Conservation (phyloP, 2,888 invertebrate species). For the Cephus rjabovi region DNA sequence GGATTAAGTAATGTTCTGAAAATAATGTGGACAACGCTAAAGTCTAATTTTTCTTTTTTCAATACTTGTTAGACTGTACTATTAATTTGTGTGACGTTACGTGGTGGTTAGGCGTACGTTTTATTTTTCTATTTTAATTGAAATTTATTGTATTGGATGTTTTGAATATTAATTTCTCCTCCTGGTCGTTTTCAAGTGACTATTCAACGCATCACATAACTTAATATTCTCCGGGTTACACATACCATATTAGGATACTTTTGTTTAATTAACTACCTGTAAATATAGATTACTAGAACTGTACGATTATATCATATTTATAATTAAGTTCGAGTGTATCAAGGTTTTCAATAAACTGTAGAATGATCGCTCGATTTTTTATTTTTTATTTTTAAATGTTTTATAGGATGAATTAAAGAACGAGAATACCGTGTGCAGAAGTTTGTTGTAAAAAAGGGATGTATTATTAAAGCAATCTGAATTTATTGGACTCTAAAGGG, state of each 20-base stretch:
- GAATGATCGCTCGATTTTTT: slow-evolving; percentile 5
- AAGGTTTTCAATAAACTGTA: slow-evolving; percentile 58
- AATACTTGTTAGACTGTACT: not conserved
- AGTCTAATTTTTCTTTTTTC: not conserved
- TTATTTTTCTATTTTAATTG: not conserved
- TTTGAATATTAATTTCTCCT: slow-evolving; percentile 64
- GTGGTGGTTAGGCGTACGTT: not conserved
- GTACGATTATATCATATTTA: slow-evolving; percentile 53
- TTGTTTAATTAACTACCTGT: slow-evolving; percentile 52
- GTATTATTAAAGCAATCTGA: not conserved
- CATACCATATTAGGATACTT: slow-evolving; percentile 38
- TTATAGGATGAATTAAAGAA: slow-evolving; percentile 16
- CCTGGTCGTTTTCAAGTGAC: slow-evolving; percentile 53
- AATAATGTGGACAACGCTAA: not conserved
- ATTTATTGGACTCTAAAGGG: not conserved
- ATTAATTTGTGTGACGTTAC: not conserved
- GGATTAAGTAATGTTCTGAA: slow-evolving; percentile 64
- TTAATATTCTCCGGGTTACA: slow-evolving; percentile 36
- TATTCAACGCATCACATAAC: slow-evolving; percentile 25
- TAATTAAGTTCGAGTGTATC: slow-evolving; percentile 55
- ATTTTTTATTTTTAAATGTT: not conserved
- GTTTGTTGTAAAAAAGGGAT: not conserved
- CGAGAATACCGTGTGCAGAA: slow-evolving; percentile 13
- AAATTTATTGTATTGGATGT: not conserved
- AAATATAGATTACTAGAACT: slow-evolving; percentile 51